Conservation (phyloP, 2,113 vertebrate species). For the Pseudonaja textilis region DNA sequence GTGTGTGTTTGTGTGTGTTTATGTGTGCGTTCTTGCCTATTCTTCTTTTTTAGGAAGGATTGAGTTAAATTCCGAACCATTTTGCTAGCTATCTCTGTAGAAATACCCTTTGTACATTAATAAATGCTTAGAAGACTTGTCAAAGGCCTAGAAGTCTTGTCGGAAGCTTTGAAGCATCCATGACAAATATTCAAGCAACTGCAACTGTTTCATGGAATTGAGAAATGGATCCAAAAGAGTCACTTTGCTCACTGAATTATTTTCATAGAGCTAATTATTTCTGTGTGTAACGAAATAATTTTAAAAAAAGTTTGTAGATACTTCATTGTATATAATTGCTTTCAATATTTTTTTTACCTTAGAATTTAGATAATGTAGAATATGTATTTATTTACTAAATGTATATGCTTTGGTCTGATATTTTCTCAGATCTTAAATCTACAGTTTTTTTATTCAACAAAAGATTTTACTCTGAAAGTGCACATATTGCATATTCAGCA, state of each 20-base stretch:
- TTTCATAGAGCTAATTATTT: neutral
- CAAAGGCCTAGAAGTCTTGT: neutral
- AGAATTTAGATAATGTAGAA: neutral
- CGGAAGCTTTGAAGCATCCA: neutral
- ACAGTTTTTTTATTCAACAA: neutral
- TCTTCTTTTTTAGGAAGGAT: neutral
- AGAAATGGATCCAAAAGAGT: neutral
- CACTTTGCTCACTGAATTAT: neutral
- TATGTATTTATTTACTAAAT: neutral
- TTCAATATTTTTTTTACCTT: neutral
- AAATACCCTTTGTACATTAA: neutral
- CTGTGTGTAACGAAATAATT: neutral
- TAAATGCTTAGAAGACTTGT: neutral
- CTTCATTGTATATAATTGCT: neutral
- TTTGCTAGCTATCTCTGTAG: neutral
- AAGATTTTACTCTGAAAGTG: neutral
- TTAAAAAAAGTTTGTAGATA: neutral
- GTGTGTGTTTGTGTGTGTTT: neutral
- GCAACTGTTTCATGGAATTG: neutral
- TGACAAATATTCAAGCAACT: neutral
- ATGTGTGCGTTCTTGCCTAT: neutral
- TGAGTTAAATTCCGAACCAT: neutral
- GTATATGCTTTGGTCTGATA: neutral
- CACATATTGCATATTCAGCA: neutral
- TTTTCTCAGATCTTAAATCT: neutral